Conservation (phyloP, 2,113 vertebrate species). For the Gavialis gangeticus region DNA sequence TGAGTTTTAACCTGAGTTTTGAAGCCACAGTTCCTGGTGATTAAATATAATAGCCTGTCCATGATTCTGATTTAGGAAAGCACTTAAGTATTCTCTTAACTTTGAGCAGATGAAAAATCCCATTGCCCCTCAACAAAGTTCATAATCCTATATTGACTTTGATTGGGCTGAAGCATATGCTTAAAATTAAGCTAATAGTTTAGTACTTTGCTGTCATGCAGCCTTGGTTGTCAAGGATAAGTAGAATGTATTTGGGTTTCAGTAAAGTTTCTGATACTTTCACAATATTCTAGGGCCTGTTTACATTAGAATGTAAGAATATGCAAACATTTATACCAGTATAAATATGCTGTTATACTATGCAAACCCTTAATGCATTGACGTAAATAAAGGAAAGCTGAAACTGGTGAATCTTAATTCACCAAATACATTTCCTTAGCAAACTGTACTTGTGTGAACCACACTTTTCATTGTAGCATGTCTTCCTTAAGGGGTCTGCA, state of each 20-base stretch:
- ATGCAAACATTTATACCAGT: not conserved
- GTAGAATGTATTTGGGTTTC: not conserved
- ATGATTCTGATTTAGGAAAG: not conserved
- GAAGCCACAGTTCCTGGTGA: not conserved
- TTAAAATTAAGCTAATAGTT: not conserved
- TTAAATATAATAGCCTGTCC: not conserved
- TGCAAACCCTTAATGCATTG: not conserved
- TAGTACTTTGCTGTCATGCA: not conserved
- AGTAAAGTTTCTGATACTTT: not conserved
- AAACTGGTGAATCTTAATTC: not conserved
- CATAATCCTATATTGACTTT: not conserved
- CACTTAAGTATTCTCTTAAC: not conserved
- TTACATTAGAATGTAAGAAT: not conserved
- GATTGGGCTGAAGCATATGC: not conserved
- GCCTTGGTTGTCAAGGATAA: not conserved
- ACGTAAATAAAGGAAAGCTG: not conserved
- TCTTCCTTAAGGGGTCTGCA: not conserved
- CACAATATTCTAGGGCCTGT: not conserved
- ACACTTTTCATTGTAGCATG: not conserved
- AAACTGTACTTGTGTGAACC: not conserved
- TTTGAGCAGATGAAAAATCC: not conserved
- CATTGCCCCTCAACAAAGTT: not conserved
- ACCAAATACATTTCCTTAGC: not conserved
- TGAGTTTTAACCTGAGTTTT: not conserved
- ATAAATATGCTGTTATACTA: not conserved